Base-by-base conservation (phyloP, 2,113 vertebrate genomes). In the Cardinalis cardinalis region DNA sequence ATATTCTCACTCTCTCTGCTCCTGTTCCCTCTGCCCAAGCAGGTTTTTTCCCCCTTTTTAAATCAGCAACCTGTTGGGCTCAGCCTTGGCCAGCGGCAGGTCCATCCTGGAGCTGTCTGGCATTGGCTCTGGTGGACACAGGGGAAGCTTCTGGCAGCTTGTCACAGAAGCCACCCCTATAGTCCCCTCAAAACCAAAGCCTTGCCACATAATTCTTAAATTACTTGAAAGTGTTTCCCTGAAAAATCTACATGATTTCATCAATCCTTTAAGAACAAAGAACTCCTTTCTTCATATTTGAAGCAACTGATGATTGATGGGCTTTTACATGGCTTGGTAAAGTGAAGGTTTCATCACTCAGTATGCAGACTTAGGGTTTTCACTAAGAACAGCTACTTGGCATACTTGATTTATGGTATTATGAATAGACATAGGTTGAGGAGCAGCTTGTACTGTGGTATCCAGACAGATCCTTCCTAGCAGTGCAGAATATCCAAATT, bases 281-380 rank as follows among this genome's bases (percentile, higher is more conserved):
- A 34, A 19, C 16, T 43, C 1, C 11, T 75, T 90, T 60, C 34
- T 53, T 87, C 32, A 0, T 78, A 32, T 58, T 49, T 91, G 44
- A 83, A 75, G 40, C 18, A 75, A 36, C 1, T 68, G 52, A 26
- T 74, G 32, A 31, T 29, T 63, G 26, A 55, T 41, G 60, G 13
- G 40, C 51, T 80, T 53, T 92, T 90, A 23, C 29, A 3, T 19
- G 19, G 26, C n/a, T 60, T 71, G n/a, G 19, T 73, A 46, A 74
- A 46, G 23, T 18, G 49, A 65, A 56, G 26, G 21, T 70, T 94
- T 73, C 16, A 40, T 25, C 12, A 21, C n/a, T 69, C 25, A 4
- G 0, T 44, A 26, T 0, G 4, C 18, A 69, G 40, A 40, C 12
- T 21, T 25, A 3, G 1, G 4, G 18, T 76, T 71, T 76, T 65